phyloP scores from a whole-genome alignment of 2,797 vertebrate species.

The Hephaestus fuliginosus region DNA sequence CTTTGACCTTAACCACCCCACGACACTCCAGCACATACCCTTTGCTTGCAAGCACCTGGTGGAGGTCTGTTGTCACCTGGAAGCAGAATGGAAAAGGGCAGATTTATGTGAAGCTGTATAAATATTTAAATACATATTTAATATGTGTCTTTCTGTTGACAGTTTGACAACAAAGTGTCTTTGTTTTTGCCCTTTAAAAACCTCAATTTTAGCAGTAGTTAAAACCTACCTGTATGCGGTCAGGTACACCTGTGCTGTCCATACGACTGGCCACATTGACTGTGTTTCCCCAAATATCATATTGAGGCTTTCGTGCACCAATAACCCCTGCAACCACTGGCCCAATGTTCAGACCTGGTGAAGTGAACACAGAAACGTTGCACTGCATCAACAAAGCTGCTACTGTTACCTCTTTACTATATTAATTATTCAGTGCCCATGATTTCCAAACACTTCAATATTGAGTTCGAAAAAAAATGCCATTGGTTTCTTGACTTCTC shows the following conservation, averaged over 20 bases:
- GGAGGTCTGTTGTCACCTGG: constrained; percentile 94
- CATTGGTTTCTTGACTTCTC: constrained; percentile 9
- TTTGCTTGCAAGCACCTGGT: constrained; percentile 93
- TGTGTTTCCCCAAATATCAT: constrained; percentile 97
- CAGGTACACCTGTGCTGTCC: constrained; percentile 98
- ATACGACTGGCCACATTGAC: constrained; percentile 98
- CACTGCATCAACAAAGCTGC: neutral
- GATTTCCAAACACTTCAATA: no score
- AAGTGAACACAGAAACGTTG: neutral
- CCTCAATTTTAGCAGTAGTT: neutral
- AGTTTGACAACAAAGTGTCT: neutral
- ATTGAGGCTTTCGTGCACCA: constrained; percentile 94
- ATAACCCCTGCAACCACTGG: constrained; percentile 96
- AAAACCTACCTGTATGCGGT: constrained; percentile 92
- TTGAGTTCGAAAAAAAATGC: no score
- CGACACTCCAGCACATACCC: constrained; percentile 94
- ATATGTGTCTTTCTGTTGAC: neutral
- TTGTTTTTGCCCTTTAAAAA: neutral
- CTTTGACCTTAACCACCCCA: constrained; percentile 96
- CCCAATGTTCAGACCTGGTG: constrained; percentile 93
- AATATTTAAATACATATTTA: neutral
- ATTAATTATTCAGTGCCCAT: neutral
- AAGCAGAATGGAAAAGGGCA: neutral
- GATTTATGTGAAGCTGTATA: neutral
- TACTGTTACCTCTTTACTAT: neutral